These are phyloP conservation scores for Silurus glanis DNA, from an alignment of 2,113 vertebrate species.

Conservation along the genomic window DNA sequence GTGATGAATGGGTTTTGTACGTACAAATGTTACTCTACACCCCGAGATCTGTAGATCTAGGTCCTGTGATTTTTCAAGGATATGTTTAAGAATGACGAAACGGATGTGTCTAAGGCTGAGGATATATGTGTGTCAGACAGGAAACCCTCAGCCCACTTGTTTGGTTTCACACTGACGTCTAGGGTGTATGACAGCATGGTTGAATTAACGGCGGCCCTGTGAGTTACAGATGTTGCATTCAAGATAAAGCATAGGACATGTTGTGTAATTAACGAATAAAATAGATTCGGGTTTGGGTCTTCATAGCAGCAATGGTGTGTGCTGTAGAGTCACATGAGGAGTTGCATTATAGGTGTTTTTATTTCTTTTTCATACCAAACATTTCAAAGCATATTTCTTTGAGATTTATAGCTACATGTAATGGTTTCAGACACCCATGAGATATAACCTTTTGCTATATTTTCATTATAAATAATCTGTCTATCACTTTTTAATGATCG, in stretches of 20 bases:
- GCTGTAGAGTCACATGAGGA: not conserved
- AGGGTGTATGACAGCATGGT: not conserved
- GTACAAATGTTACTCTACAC: not conserved
- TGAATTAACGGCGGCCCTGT: not conserved
- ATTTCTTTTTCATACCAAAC: not conserved
- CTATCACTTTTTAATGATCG: not conserved
- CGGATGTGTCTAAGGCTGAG: conserved; percentile 16
- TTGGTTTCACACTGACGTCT: conserved; percentile 26
- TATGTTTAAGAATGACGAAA: conserved; percentile 8
- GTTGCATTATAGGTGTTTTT: not conserved
- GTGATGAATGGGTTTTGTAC: not conserved
- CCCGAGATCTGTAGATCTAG: not conserved
- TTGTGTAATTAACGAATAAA: not conserved
- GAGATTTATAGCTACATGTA: not conserved
- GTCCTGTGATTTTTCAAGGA: conserved; percentile 2
- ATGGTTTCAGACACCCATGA: not conserved
- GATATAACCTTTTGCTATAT: not conserved
- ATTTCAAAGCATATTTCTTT: not conserved
- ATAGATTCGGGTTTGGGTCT: too few species aligned
- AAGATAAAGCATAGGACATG: not conserved
- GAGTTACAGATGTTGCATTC: not conserved
- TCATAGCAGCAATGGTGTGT: not conserved
- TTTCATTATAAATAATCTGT: not conserved
- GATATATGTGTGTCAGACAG: conserved; percentile 34
- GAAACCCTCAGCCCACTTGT: conserved; percentile 45